Evolutionary conservation across 2,888 invertebrate genomes (phyloP).

Genomic region (Eretmocerus hayati): DNA sequence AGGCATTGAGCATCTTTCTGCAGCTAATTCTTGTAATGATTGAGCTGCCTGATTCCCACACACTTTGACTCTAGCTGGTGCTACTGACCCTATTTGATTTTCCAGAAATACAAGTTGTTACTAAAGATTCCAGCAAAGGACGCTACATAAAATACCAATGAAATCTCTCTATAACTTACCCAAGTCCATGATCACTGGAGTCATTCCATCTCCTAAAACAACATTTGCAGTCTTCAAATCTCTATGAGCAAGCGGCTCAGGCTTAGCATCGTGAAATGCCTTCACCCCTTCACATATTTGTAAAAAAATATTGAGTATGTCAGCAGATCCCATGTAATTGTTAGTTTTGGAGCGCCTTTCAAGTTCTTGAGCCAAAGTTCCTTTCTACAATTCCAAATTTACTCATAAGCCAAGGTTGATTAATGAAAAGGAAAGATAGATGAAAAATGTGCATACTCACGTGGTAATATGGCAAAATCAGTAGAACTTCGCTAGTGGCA

Average conservation of each 20-base stretch:
- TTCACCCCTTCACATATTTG: slow-evolving; percentile 69
- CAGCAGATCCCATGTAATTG: slow-evolving; percentile 57
- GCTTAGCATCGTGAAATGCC: slow-evolving; percentile 66
- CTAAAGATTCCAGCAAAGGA: no score
- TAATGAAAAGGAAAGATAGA: no score
- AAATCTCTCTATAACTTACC: slow-evolving; percentile 49
- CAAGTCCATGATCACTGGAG: slow-evolving; percentile 76
- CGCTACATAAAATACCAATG: no score
- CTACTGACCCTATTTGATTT: slow-evolving; percentile 54
- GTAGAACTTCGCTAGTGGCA: slow-evolving; percentile 63
- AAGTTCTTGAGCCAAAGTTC: slow-evolving; percentile 66
- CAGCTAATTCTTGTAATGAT: slow-evolving; percentile 69
- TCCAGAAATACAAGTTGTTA: no score
- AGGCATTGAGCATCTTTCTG: slow-evolving; percentile 80
- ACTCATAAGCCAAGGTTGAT: no score
- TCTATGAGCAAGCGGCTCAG: slow-evolving; percentile 70
- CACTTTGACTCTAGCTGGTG: slow-evolving; percentile 58
- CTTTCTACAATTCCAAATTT: slow-evolving; percentile 50
- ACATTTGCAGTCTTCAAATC: slow-evolving; percentile 84
- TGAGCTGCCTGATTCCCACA: slow-evolving; percentile 64
- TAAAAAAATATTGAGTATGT: slow-evolving; percentile 62
- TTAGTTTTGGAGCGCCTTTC: slow-evolving; percentile 53
- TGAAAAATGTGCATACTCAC: no score
- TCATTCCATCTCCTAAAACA: slow-evolving; percentile 63
- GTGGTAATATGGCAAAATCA: slow-evolving; percentile 69